Evolutionary conservation across 2,888 invertebrate species (phyloP), one percentile per base, ranked within the genome.

Genomic region (Harpalus rufipes): DNA sequence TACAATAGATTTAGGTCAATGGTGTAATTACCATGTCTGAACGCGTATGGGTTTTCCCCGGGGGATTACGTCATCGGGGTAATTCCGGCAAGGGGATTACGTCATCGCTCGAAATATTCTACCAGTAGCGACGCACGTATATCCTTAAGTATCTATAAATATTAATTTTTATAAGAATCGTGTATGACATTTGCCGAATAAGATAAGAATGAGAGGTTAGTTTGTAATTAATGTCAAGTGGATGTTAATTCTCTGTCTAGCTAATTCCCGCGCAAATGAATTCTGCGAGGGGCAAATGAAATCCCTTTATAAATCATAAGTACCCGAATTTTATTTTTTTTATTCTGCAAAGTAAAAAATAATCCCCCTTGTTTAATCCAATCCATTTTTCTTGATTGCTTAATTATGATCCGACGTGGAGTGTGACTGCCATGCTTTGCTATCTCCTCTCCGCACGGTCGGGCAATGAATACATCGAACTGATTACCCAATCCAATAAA

Each of bases 401-500:
- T 83, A 83, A 83, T 83, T 83, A 83, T 76, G 39, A 83, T 76
- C 76, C 61, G 83, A 39, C 56, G 51, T 21, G 21, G 76, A 76
- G 21, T 51, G 76, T 56, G 76, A 58, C 56, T n/a, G 58, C n/a
- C 5, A 10, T 18, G 25, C n/a, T 78, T 58, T 18, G 56, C n/a
- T 78, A 78, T 58, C 58, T 78, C 32, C 32, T 81, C 12, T 65
- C 25, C 44, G 41, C 68, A 25, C 68, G 61, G 80, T 16, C 51
- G 65, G 14, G 44, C 83, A 83, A 83, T 83, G 83, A 83, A 83
- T 83, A 83, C 76, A 74, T 83, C 61, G 61, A 7, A 21, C 25
- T 83, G 76, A 83, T 83, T 76, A 83, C 76, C 59, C 83, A 83
- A 83, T 83, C 84, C 84, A 84, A 79, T 84, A 84, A 84, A 84